A percentile compares a stretch with the other conserved stretches of the same genome.
Conservation (phyloP, 2,113 vertebrate species). For the Tachycineta bicolor region DNA sequence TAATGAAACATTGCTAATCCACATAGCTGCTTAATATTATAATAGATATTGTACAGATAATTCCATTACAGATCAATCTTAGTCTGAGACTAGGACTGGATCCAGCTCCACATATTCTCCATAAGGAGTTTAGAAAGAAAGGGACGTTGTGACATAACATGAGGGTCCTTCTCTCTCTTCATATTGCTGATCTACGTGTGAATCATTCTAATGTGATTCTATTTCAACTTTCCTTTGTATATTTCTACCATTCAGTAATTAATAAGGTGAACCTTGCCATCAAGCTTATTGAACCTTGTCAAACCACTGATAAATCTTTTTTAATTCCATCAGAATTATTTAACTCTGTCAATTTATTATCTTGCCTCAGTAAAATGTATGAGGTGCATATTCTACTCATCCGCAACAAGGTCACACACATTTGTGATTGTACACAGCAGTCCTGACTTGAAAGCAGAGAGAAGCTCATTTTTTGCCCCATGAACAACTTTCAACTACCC, state of each 20-base stretch:
- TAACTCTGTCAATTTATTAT: neutral
- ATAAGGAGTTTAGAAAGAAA: neutral
- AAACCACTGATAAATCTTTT: neutral
- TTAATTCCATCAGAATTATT: neutral
- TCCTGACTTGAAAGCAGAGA: neutral
- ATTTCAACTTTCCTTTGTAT: neutral
- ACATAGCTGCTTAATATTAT: neutral
- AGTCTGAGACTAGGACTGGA: neutral
- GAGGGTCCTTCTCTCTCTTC: neutral
- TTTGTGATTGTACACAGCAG: neutral
- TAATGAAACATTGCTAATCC: neutral
- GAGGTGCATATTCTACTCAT: neutral
- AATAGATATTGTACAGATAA: neutral
- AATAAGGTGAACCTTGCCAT: neutral
- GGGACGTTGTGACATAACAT: neutral
- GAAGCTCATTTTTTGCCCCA: neutral
- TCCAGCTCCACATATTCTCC: neutral
- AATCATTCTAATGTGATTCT: neutral
- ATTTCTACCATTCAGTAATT: neutral
- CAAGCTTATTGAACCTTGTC: neutral
- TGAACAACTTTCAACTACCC: neutral
- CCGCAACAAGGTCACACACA: fast-evolving
- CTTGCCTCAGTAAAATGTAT: neutral
- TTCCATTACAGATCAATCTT: neutral
- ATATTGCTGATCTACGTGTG: fast-evolving